Evolutionary conservation across 1,140 invertebrate species (phyloP).

Genomic region (Pantala flavescens): DNA sequence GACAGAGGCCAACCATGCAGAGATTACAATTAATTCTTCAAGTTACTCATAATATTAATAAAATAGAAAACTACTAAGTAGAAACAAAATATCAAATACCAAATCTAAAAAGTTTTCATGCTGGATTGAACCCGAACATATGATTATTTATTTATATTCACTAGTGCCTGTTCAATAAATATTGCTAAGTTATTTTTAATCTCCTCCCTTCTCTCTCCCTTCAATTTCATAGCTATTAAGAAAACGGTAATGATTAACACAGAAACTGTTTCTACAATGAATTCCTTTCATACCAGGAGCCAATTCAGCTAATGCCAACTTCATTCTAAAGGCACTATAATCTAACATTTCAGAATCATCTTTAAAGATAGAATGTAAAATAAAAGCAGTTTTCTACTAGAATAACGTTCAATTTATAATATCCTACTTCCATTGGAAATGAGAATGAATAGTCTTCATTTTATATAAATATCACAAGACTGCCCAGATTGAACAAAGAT

Average conservation of each 20-base stretch:
- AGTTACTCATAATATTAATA: constrained; percentile 1
- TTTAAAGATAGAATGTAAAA: neutral
- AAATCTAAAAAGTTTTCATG: neutral
- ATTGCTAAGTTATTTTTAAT: neutral
- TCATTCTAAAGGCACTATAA: constrained; percentile 13
- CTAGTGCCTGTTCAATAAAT: too few relatives aligned
- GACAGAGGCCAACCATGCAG: constrained; percentile 3
- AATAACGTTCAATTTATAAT: constrained; percentile 11
- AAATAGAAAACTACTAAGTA: neutral
- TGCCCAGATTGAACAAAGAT: neutral
- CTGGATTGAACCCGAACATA: neutral
- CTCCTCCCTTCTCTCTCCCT: neutral
- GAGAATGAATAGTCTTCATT: neutral
- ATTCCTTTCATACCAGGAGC: constrained; percentile 11
- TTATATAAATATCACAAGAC: constrained; percentile 7
- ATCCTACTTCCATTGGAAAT: constrained; percentile 11
- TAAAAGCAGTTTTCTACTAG: neutral
- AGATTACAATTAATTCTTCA: neutral
- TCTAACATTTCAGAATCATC: constrained; percentile 13
- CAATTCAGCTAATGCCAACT: constrained; percentile 12
- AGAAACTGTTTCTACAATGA: neutral
- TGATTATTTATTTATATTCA: neutral
- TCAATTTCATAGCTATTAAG: neutral
- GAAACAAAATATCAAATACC: neutral
- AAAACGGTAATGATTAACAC: neutral